Base-by-base conservation (phyloP, 2,113 vertebrate genomes). In the Megalops atlanticus region DNA sequence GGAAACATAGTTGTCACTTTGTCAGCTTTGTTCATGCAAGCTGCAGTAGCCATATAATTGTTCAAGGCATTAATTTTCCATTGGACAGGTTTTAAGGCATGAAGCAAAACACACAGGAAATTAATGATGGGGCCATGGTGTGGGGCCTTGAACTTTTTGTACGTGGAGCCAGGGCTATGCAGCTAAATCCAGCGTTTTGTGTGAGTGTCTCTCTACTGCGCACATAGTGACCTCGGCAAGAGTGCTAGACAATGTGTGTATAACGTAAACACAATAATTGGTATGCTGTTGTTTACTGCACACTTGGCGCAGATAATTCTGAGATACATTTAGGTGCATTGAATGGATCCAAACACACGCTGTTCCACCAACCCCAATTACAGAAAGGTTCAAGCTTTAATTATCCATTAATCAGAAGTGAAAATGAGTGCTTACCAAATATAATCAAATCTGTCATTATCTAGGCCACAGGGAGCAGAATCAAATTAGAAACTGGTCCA, bases 351-450 rank as follows among this genome's bases (percentile, higher is more conserved):
- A 74, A 43, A 21, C 39, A 43, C 39, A 74, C n/a, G 73, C 73
- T 43, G 39, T 43, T 43, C 24, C n/a, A 74, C 39, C 38, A 74
- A 43, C 73, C 73, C n/a, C 73, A 74, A 74, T 74, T 43, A 74
- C 72, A 43, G 35, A 27, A 74, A 40, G n/a, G 72, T 40, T 43
- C 72, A 43, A 45, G 36, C 73, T 43, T 74, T 74, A 74, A 74
- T 74, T 74, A 74, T 43, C 73, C 73, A 74, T 74, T 43, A 27
- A 74, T 74, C 39, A 74, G 45, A 74, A 74, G 73, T 74, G 41
- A 74, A 74, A 74, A 74, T 74, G 73, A 43, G 71, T 41, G 39
- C 73, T 24, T 31, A 43, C 16, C 6, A 39, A 35, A 74, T 41
- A 43, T 74, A 74, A 74, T 43, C 16, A 74, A 74, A 74, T 41